Percentiles rank a stretch among this genome's conserved stretches.
These are phyloP conservation scores for Drosophila acutilabella DNA, from an alignment of 2,888 invertebrate genomes.

Conservation along the genomic window DNA sequence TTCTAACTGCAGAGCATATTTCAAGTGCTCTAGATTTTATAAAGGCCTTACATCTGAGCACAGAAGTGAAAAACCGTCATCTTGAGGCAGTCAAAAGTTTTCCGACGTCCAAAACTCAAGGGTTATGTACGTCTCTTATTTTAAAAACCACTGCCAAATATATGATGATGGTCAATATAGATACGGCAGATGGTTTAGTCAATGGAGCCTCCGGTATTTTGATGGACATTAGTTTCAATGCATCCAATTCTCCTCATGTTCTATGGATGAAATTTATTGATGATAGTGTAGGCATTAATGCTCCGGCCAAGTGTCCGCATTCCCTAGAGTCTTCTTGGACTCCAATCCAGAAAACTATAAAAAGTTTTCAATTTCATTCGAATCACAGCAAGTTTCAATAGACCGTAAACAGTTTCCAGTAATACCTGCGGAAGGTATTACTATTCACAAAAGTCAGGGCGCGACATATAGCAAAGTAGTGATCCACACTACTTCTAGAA, in stretches of 20 bases:
- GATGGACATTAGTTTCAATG: background rate
- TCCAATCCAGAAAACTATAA: background rate
- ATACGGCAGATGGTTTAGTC: background rate
- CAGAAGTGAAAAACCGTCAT: too few species aligned
- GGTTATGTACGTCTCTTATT: too few species aligned
- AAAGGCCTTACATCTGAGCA: background rate
- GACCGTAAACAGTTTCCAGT: too few species aligned
- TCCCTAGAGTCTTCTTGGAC: background rate
- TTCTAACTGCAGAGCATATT: background rate
- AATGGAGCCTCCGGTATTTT: constrained; percentile 4
- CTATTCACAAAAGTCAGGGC: too few species aligned
- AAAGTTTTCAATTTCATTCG: too few species aligned
- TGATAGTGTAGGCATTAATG: background rate
- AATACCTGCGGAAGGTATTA: constrained; percentile 12
- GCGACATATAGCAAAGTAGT: background rate
- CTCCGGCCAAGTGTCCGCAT: background rate
- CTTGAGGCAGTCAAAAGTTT: background rate
- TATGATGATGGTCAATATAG: background rate
- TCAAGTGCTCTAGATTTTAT: background rate
- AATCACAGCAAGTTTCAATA: too few species aligned
- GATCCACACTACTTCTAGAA: background rate
- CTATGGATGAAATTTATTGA: too few species aligned
- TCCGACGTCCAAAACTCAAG: too few species aligned
- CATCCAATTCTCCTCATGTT: too few species aligned
- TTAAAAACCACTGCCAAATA: too few species aligned